Percentiles rank a stretch among this genome's conserved stretches.
phyloP scores from a whole-genome alignment of 30 jellyfish, hydroid and myxozoan species.

The Chrysaora quinquecirrha region DNA sequence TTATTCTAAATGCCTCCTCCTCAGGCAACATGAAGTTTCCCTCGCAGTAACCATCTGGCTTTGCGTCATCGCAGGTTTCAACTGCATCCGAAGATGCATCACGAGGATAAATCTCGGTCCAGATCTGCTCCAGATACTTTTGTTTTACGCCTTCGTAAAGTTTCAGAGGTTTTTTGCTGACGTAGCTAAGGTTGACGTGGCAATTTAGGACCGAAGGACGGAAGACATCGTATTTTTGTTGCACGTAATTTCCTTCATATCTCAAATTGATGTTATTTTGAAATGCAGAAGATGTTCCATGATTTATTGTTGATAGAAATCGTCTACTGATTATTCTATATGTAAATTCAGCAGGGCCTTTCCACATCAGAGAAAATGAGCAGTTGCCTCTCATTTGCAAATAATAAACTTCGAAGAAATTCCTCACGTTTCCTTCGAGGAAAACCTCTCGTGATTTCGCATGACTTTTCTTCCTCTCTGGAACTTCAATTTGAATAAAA shows the following conservation, averaged over 20 bases:
- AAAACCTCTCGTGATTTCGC: neutral
- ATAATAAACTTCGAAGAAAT: neutral
- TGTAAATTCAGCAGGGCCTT: neutral
- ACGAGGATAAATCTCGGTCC: slow-evolving; percentile 19
- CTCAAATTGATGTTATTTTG: neutral
- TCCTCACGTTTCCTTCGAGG: neutral
- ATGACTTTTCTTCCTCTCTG: neutral
- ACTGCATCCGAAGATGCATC: slow-evolving; percentile 5
- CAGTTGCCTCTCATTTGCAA: neutral
- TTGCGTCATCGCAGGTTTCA: slow-evolving; percentile 19
- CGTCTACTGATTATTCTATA: neutral
- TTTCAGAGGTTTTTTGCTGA: neutral
- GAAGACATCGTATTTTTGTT: neutral
- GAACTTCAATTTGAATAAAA: neutral
- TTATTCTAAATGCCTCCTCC: slow-evolving; percentile 6
- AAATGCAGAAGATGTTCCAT: neutral
- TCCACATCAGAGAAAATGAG: neutral
- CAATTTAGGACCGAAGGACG: neutral
- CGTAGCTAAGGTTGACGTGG: slow-evolving; percentile 2
- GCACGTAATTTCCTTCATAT: neutral
- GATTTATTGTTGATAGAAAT: neutral
- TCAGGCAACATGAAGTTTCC: neutral
- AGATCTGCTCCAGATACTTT: neutral
- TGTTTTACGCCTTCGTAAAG: neutral
- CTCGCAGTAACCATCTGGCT: slow-evolving; percentile 11